Evolutionary conservation across 2,113 vertebrate species (phyloP), one percentile per base, ranked within the genome.

Genomic region (Seriola aureovittata): DNA sequence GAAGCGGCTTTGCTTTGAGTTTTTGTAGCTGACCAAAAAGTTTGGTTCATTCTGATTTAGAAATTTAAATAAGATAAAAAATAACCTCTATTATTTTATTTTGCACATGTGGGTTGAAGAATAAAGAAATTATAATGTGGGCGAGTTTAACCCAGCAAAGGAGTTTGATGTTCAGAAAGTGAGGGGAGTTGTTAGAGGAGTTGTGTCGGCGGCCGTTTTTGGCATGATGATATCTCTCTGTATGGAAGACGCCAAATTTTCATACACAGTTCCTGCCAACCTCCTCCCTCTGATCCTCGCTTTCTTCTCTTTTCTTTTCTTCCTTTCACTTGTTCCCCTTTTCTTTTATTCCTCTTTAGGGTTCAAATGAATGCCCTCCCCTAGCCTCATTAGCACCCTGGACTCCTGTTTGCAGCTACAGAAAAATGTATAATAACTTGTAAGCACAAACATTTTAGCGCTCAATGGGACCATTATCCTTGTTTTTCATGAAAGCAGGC

Each of bases 161-260:
- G 68, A 70, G 79, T 90, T 81, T 91, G 80, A 84, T 82, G 81
- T 82, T 87, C 81, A 64, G 81, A 88, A 90, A 90, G 89, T 82
- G 90, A 89, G 85, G 91, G 85, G 86, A 85, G 84, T 88, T 88
- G 80, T 72, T 81, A 75, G 75, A 82, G 80, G 82, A 94, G 90
- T 92, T 90, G 91, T 91, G 91, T 94, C 84, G 91, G 91, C 91
- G 89, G 87, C 85, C 77, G 89, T 90, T 93, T 92, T 94, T 95
- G 95, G 95, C 95, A 94, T 86, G 70, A 81, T 80, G 83, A 79
- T 89, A 83, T 91, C 90, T 85, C 89, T 92, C 82, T 91, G 85
- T 88, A 89, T 90, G 90, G 85, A 92, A 94, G 90, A 93, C 90
- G 94, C 94, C 95, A 95, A 94, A 94, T 93, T 91, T 93, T 95